A percentile compares a stretch with the other conserved stretches of the same genome.
These are phyloP conservation scores for Atherix ibis DNA, from an alignment of 2,888 invertebrate genomes.

Conservation along the genomic window DNA sequence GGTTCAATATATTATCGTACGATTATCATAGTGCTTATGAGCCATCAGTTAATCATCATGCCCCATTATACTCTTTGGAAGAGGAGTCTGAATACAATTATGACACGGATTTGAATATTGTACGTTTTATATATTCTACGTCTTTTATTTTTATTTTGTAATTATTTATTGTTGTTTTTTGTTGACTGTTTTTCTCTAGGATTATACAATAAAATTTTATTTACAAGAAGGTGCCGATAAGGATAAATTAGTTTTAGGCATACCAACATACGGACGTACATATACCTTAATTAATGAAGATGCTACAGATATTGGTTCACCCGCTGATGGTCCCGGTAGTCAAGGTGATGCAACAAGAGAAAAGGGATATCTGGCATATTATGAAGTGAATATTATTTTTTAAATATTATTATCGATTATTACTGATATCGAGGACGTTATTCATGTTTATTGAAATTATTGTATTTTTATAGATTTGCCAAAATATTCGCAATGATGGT, in stretches of 20 bases:
- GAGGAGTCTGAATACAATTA: constrained; percentile 77
- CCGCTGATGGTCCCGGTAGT: constrained; percentile 79
- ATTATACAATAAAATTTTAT: constrained; percentile 72
- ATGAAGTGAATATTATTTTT: constrained; percentile 46
- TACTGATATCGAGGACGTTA: not conserved
- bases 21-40: constrained; percentile 89
- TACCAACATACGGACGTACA: constrained; percentile 80
- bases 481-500: constrained; percentile 51
- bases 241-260: constrained; percentile 68
- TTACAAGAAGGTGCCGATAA: constrained; percentile 61
- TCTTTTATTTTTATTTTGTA: too few species aligned
- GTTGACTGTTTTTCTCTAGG: constrained; percentile 36
- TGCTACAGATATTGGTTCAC: constrained; percentile 70
- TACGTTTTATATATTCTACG: too few species aligned
- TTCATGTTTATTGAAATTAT: not conserved
- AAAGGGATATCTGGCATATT: constrained; percentile 84
- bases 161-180: not conserved
- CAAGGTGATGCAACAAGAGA: constrained; percentile 84
- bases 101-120: constrained; percentile 74
- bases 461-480: constrained; percentile 53
- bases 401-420: not conserved
- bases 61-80: constrained; percentile 63
- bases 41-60: constrained; percentile 80
- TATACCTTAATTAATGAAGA: constrained; percentile 78
- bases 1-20: constrained; percentile 81